Base-by-base conservation (phyloP, 2,113 vertebrate species). In the Dromas ardeola region DNA sequence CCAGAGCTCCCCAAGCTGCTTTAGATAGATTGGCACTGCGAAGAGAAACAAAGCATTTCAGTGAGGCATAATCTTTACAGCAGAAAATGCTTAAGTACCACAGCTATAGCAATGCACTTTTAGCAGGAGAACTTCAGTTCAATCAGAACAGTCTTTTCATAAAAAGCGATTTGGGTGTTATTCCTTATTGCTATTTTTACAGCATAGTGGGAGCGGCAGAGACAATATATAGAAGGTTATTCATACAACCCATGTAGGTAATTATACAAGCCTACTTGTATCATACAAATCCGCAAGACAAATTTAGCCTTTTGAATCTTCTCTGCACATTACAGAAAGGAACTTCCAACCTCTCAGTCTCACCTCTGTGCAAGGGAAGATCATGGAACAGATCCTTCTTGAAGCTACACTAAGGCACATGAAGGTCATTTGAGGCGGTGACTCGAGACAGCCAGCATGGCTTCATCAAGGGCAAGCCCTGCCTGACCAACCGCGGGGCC, bases 1-100 rank as follows among this genome's bases (percentile, higher is more conserved):
- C 99, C 88, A 99, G 80, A 0, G 98, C 98, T 30, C 99, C 99
- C 99, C 99, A 99, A 2, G 99, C 99, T 27, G 99, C 99, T 97
- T 99, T 99, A 92, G 99, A 99, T 55, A 99, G 98, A 97, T 99
- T 99, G 4, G 99, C 99, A 94, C 99, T 99, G 95, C 25, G 63
- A 96, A 94, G 61, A 97, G 63, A 96, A 90, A 94, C 74, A 78
- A 66, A 93, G 43, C 32, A 13, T 26, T 55, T 82, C 22, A 36
- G 10, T 13, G 2, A 62, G 85, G 71, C 47, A 76, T 50, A 29
- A 67, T 3, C 13, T 32, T 55, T 81, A 89, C 23, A 81, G 74
- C n/a, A 92, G 73, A 58, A 82, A 93, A 50, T 2, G 1, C 29
- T 85, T 15, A 69, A 79, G n/a, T 50, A 74, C 52, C 13, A 6